phyloP scores from a whole-genome alignment of 1,140 invertebrate species.

The Anoplophora glabripennis region DNA sequence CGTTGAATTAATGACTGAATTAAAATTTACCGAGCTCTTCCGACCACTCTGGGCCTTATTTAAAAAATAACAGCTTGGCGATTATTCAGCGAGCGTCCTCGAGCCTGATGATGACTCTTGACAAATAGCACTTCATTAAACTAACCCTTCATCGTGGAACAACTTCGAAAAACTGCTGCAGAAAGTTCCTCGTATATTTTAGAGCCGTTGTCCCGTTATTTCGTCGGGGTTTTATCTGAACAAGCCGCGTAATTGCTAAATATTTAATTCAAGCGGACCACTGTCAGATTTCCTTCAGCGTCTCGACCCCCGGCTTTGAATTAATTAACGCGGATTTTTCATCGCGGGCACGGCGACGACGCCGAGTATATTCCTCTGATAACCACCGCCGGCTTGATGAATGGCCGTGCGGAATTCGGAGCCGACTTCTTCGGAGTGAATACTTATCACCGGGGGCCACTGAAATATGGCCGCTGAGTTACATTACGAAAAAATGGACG shows the following conservation, averaged over 20 bases:
- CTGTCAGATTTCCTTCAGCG: constrained; percentile 11
- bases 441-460: too few relatives aligned
- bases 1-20: constrained; percentile 11
- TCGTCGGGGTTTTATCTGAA: too few relatives aligned
- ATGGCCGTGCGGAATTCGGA: constrained; percentile 3
- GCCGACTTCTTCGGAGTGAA: too few relatives aligned
- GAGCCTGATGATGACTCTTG: constrained; percentile 8
- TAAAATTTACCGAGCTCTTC: constrained; percentile 11
- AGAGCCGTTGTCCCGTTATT: too few relatives aligned
- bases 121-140: constrained; percentile 18
- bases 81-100: constrained; percentile 10
- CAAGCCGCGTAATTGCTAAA: not conserved
- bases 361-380: constrained; percentile 13
- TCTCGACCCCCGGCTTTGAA: constrained; percentile 12
- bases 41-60: constrained; percentile 8
- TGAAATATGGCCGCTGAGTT: too few relatives aligned
- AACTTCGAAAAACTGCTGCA: not conserved
- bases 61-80: constrained; percentile 13
- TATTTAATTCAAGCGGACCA: constrained; percentile 18
- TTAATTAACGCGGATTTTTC: constrained; percentile 19
- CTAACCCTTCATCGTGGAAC: constrained; percentile 10
- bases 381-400: constrained; percentile 4
- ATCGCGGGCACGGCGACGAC: constrained; percentile 13
- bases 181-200: too few relatives aligned
- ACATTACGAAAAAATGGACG: too few relatives aligned